Evolutionary conservation across 1,140 invertebrate genomes (phyloP).

Genomic region (Pseudomyrmex sp.): DNA sequence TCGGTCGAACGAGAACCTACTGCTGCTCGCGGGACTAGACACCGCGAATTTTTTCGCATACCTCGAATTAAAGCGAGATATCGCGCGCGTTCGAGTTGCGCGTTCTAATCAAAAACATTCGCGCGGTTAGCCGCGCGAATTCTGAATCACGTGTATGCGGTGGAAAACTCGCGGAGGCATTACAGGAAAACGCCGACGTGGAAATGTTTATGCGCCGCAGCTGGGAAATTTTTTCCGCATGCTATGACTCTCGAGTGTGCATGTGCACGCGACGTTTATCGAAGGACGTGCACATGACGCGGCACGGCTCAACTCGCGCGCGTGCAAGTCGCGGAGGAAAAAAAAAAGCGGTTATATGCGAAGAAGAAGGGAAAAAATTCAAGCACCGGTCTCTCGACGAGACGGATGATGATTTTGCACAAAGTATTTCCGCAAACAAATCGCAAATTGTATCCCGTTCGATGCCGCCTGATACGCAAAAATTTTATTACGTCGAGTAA

Average conservation of each 20-base stretch:
- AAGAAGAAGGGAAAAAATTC: not conserved
- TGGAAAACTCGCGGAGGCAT: constrained; percentile 21
- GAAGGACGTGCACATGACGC: constrained; percentile 60
- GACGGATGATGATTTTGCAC: too few species aligned
- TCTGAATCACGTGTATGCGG: constrained; percentile 13
- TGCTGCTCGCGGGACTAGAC: not conserved
- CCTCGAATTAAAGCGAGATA: not conserved
- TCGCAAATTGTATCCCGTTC: too few species aligned
- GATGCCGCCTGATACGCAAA: too few species aligned
- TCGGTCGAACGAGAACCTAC: not conserved
- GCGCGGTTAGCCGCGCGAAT: constrained; percentile 38
- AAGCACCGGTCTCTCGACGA: too few species aligned
- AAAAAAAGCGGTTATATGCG: constrained; percentile 18
- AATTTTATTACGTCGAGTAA: too few species aligned
- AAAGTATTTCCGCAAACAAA: too few species aligned
- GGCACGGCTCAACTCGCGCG: constrained; percentile 30
- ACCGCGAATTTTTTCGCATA: constrained; percentile 3
- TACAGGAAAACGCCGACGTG: constrained; percentile 27
- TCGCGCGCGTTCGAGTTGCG: not conserved
- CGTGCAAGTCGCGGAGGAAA: not conserved
- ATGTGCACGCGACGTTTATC: constrained; percentile 67
- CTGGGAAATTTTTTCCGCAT: constrained; percentile 55
- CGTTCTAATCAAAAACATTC: constrained; percentile 40
- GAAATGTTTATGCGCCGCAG: constrained; percentile 50
- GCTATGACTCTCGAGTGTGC: constrained; percentile 43